Evolutionary conservation across 2,113 vertebrate genomes (phyloP).

Genomic region (Brachionichthys hirsutus): DNA sequence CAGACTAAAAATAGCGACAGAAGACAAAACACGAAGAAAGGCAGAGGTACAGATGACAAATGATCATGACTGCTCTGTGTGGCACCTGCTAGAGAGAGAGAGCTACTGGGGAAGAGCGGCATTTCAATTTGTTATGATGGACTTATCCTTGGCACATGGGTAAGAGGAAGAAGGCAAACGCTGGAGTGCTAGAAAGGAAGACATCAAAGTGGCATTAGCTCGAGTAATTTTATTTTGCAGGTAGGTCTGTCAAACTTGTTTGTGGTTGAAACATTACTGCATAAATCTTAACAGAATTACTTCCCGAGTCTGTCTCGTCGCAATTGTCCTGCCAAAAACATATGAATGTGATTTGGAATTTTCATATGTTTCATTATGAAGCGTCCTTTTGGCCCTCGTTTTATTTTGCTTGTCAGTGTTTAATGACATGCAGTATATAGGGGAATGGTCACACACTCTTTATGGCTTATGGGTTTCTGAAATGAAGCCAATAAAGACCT

Average conservation of each 20-base stretch:
- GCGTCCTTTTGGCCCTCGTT: not conserved
- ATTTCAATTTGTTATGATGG: conserved; percentile 58
- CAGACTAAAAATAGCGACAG: conserved; percentile 66
- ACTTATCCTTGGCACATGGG: conserved; percentile 30
- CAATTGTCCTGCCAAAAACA: conserved; percentile 25
- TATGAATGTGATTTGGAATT: conserved; percentile 17
- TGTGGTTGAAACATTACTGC: conserved; percentile 21
- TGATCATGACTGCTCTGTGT: conserved; percentile 52
- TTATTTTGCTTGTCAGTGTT: conserved; percentile 2
- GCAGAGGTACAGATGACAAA: conserved; percentile 59
- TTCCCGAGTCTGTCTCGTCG: conserved; percentile 18
- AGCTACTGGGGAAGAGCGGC: conserved; percentile 52
- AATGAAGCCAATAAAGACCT: conserved; percentile 8
- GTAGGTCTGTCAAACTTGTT: conserved; percentile 50
- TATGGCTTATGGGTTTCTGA: too few relatives aligned
- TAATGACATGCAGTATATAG: too few relatives aligned
- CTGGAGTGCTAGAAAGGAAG: conserved; percentile 47
- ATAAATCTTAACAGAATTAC: conserved; percentile 48
- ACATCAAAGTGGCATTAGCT: conserved; percentile 66
- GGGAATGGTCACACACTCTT: too few relatives aligned
- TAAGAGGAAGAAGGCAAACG: conserved; percentile 26
- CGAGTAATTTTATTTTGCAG: conserved; percentile 42
- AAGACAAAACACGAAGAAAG: conserved; percentile 71
- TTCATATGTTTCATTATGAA: not conserved
- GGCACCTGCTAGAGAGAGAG: conserved; percentile 52